Percentiles rank a stretch among this genome's conserved stretches.
Conservation (phyloP, 2,888 invertebrate species). For the Pseudococcus viburni region DNA sequence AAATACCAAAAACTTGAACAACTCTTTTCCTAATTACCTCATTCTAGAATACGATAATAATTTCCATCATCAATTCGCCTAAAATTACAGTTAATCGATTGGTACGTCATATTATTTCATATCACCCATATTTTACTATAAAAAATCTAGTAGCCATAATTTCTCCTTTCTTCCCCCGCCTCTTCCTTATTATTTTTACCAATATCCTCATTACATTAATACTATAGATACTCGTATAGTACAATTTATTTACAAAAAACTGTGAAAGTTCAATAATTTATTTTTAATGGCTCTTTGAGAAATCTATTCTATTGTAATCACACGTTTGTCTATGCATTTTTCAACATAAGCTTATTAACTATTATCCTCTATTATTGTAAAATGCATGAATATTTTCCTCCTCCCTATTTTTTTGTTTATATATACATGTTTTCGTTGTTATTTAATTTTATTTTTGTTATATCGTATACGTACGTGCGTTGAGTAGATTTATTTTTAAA, state of each 20-base stretch:
- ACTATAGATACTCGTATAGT: slow-evolving; percentile 1
- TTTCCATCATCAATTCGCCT: neutral
- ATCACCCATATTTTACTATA: neutral
- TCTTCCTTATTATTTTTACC: slow-evolving; percentile 17
- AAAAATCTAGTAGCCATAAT: neutral
- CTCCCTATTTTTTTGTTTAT: slow-evolving; percentile 67
- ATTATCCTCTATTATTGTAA: slow-evolving; percentile 6
- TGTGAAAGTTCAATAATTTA: slow-evolving; percentile 25
- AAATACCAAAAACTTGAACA: neutral
- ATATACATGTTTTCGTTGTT: slow-evolving; percentile 43
- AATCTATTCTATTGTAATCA: neutral
- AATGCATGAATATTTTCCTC: slow-evolving; percentile 18
- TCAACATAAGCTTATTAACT: neutral
- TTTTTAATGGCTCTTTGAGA: neutral
- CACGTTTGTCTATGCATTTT: neutral
- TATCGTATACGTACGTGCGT: slow-evolving; percentile 13
- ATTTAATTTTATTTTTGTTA: slow-evolving; percentile 46
- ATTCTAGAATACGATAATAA: neutral
- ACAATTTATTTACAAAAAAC: neutral
- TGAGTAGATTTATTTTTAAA: neutral
- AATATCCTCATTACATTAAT: neutral
- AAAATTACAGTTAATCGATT: neutral
- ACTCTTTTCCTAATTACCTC: neutral
- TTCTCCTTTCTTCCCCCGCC: slow-evolving; percentile 13
- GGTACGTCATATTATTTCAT: neutral